These are phyloP conservation scores for Zaprionus obscuricornis DNA, from an alignment of 2,888 invertebrate genomes.

Conservation along the genomic window DNA sequence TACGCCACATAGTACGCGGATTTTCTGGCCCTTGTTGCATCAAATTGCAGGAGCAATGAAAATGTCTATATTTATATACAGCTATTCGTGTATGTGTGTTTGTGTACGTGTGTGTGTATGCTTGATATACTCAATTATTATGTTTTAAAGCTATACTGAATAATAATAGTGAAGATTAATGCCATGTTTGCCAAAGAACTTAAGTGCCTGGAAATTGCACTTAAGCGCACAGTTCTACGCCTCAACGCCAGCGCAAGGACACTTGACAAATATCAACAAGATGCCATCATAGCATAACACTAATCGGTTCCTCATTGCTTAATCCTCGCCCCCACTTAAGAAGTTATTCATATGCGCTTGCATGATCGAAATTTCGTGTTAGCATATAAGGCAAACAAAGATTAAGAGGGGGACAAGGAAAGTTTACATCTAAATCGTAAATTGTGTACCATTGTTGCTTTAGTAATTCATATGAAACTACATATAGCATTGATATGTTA, in stretches of 20 bases:
- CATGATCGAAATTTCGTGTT: constrained; percentile 37
- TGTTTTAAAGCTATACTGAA: constrained; percentile 50
- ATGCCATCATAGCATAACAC: constrained; percentile 7
- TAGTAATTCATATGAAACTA: no score
- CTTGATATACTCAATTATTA: constrained; percentile 2
- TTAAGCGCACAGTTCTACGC: constrained; percentile 39
- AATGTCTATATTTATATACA: neutral
- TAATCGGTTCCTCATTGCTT: constrained; percentile 43
- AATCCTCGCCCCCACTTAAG: constrained; percentile 32
- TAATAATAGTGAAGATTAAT: constrained; percentile 54
- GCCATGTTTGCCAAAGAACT: constrained; percentile 57
- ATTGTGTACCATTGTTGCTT: constrained; percentile 14
- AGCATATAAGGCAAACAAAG: constrained; percentile 16
- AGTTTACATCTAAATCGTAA: constrained; percentile 5
- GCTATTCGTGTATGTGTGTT: constrained; percentile 1
- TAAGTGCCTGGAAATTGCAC: constrained; percentile 64
- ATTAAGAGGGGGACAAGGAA: constrained; percentile 15
- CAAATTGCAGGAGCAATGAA: constrained; percentile 24
- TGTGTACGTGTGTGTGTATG: neutral
- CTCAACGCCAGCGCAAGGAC: neutral
- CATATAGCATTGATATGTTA: no score
- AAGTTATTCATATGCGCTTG: constrained; percentile 49
- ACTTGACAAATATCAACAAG: constrained; percentile 11
- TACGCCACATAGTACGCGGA: constrained; percentile 29
- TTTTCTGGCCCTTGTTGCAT: constrained; percentile 14